Percentiles rank a stretch among this genome's conserved stretches.
phyloP scores from a whole-genome alignment of 2,113 vertebrate species.

The Bostrychus sinensis region DNA sequence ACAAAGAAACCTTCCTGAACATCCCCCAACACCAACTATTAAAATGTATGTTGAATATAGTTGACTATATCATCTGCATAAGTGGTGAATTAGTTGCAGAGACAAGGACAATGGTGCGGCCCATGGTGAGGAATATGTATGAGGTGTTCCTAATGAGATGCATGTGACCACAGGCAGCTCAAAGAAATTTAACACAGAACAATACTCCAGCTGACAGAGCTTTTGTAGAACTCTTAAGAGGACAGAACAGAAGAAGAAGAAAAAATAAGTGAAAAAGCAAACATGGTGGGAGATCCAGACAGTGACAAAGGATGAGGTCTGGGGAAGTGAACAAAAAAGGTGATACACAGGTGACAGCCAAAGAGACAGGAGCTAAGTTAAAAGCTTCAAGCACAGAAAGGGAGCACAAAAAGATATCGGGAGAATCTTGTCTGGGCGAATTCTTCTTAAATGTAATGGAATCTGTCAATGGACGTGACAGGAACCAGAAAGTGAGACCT shows the following conservation, averaged over 20 bases:
- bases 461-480: background rate
- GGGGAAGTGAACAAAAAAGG: constrained; percentile 5
- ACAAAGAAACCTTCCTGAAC: too few relatives aligned
- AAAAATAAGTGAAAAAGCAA: background rate
- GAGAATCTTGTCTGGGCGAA: background rate
- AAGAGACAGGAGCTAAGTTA: background rate
- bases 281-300: background rate
- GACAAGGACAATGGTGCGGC: background rate
- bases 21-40: background rate
- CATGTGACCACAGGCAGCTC: constrained; percentile 5
- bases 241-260: background rate
- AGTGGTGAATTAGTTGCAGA: background rate
- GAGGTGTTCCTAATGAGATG: background rate
- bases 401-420: background rate
- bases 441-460: background rate
- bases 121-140: constrained; percentile 20
- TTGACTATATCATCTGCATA: background rate
- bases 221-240: background rate
- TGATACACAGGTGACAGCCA: constrained; percentile 1
- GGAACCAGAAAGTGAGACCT: background rate
- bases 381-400: background rate
- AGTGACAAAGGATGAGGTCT: constrained; percentile 17
- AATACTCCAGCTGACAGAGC: background rate
- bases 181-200: constrained; percentile 13
- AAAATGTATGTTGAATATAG: constrained; percentile 3